Conservation (phyloP, 2,113 vertebrate genomes). For the Vicugna pacos region DNA sequence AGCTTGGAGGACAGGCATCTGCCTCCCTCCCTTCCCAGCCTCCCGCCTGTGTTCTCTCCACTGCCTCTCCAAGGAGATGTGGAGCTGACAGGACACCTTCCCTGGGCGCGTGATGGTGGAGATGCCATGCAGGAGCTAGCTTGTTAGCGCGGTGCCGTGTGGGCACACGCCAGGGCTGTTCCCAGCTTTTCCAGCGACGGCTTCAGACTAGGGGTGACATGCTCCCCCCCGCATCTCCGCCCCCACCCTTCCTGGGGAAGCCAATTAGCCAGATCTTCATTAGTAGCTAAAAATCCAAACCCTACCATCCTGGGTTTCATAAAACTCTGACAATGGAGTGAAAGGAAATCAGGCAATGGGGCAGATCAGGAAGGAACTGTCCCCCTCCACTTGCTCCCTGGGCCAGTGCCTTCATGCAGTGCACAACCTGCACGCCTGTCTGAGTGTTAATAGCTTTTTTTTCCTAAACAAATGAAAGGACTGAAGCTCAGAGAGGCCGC, state of each 20-base stretch:
- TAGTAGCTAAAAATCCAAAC: constrained; percentile 7
- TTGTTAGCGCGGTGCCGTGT: neutral
- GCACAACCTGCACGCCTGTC: neutral
- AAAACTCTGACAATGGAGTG: neutral
- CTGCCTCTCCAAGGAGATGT: constrained; percentile 56
- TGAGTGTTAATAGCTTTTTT: neutral
- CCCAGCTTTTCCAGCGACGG: neutral
- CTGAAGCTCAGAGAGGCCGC: neutral
- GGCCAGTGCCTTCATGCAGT: neutral
- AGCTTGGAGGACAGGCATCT: neutral
- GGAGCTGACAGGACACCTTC: constrained; percentile 61
- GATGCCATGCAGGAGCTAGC: neutral
- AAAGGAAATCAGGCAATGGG: neutral
- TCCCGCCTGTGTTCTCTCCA: neutral
- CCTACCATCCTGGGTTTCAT: neutral
- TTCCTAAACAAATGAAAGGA: neutral
- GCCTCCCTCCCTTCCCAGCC: neutral
- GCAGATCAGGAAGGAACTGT: neutral
- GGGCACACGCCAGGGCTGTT: constrained; percentile 37
- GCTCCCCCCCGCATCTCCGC: neutral
- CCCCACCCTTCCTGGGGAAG: constrained; percentile 34
- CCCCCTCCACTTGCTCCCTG: neutral
- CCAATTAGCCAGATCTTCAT: constrained; percentile 67
- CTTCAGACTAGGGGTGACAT: constrained; percentile 52
- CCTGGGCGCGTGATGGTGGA: neutral